Conservation (phyloP, 2,888 invertebrate genomes). For the Dynastes grantii region DNA sequence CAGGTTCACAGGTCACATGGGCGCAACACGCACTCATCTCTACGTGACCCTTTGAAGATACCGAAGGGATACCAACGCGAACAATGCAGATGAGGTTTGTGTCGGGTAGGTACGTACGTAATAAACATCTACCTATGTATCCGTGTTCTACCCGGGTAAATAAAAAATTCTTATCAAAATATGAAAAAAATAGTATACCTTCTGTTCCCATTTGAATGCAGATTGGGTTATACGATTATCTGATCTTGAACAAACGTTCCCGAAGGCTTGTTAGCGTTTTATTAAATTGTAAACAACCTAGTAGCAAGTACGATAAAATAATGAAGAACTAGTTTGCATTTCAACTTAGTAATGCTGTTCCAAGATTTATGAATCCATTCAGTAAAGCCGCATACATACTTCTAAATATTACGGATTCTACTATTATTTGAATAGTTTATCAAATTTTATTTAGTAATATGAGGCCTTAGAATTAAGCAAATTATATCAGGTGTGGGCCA, state of each 20-base stretch:
- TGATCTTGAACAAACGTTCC: conserved; percentile 9
- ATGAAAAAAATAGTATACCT: conserved; percentile 18
- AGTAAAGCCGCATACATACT: too few relatives aligned
- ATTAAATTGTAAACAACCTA: conserved; percentile 1
- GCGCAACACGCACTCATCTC: conserved; percentile 67
- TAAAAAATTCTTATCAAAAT: conserved; percentile 38
- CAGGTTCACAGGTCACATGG: conserved; percentile 64
- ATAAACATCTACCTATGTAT: conserved; percentile 20
- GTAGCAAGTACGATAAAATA: not conserved
- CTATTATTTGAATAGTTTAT: too few relatives aligned
- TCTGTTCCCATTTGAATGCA: conserved; percentile 31
- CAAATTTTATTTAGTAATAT: too few relatives aligned
- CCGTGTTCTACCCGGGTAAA: not conserved
- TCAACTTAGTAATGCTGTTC: too few relatives aligned
- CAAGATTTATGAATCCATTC: too few relatives aligned
- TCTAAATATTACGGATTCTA: too few relatives aligned
- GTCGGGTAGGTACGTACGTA: conserved; percentile 7
- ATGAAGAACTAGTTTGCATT: too few relatives aligned
- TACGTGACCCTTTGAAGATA: conserved; percentile 66
- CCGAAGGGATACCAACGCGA: conserved; percentile 55
- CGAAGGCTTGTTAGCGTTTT: conserved; percentile 13
- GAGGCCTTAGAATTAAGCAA: too few relatives aligned
- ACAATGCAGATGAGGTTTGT: conserved; percentile 35
- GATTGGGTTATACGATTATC: conserved; percentile 17
- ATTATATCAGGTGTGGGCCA: too few relatives aligned